Evolutionary conservation across 1,140 invertebrate species (phyloP), one percentile per base, ranked within the genome.

Genomic region (Meloidogyne hapla): DNA sequence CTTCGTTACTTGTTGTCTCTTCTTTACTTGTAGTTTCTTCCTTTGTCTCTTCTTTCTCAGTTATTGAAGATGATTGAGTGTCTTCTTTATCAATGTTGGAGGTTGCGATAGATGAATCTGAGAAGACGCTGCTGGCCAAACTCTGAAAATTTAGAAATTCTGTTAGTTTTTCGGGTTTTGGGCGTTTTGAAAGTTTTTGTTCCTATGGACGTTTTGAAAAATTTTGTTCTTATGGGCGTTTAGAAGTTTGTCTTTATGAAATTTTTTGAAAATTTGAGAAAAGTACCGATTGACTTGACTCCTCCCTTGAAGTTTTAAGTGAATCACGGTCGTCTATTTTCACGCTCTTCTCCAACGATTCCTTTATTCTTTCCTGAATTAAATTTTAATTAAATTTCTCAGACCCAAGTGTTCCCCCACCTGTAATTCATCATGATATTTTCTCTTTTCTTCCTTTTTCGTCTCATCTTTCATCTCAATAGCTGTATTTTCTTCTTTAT

Each of bases 1-100:
- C 45, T 48, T 48, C 45, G 4, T 48, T 15, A 4, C 40, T 42
- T 8, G 2, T 42, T 4, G 45, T 48, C 5, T 56, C 48, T 4
- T 56, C 48, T 56, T 56, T 56, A 56, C 18, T n/a, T 0, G 48
- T 15, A 15, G 42, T 56, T 18, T n/a, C 48, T 56, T 6, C 48
- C 45, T 15, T 15, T 2, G 45, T 48, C 15, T 48, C 45, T 48
- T 48, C 45, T 5, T 48, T 48, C 18, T 56, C 18, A 1, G 12
- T 56, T 56, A 56, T n/a, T 56, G 48, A 56, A 56, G 48, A 56
- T n/a, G 48, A 56, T 56, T 56, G 48, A n/a, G 48, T 56, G 48
- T 56, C 4, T 6, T 56, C 45, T 4, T 48, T 48, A 18, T 13
- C 15, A 48, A 4, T 18, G 13, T 8, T 33, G 33, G 33, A 33